Base-by-base conservation (phyloP, 2,888 invertebrate species). In the Caenorhabditis drosophilae region DNA sequence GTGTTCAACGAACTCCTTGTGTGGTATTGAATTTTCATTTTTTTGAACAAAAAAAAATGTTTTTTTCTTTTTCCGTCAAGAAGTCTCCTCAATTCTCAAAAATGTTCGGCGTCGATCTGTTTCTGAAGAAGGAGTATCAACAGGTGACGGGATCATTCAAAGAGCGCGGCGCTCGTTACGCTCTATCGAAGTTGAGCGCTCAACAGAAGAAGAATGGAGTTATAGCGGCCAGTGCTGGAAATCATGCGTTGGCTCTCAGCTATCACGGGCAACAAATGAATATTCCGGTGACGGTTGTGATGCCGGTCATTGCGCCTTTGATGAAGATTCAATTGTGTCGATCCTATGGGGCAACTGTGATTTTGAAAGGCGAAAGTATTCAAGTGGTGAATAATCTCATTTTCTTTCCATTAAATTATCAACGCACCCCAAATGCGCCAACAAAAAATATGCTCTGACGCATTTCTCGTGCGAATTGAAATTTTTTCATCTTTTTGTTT, bases 111-210 rank as follows among this genome's bases (percentile, higher is more conserved):
- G 91, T 94, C 90, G 90, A 93, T 31, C 88, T 96, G 70, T 95
- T 89, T 85, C 88, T 95, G 77, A 96, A 95, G 86, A 93, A 93
- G 84, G 95, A 96, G 84, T 94, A 92, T 84, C 87, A 93, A 15
- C 94, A 95, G 85, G 89, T 89, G 70, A 96, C 95, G n/a, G 95
- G 95, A 84, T 94, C 93, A 85, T 94, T 95, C 84, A 95, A 95
- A 85, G 95, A 96, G 84, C 88, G 95, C 64, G 95, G 95, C 1
- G 95, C 95, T 0, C 48, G 73, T 2, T 73, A 73, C 27, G 76
- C 76, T 4, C 51, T 76, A 2, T 60, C 73, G 1, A 62, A 63
- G 16, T 50, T 78, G 9, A 55, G 52, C 6, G 31, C 42, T 1
- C 63, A 62, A 18, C 72, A 76, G 41, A 56, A 51, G 38, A 49